Evolutionary conservation across 2,888 invertebrate genomes (phyloP), one percentile per base, ranked within the genome.

Genomic region (Eristalis pertinax): DNA sequence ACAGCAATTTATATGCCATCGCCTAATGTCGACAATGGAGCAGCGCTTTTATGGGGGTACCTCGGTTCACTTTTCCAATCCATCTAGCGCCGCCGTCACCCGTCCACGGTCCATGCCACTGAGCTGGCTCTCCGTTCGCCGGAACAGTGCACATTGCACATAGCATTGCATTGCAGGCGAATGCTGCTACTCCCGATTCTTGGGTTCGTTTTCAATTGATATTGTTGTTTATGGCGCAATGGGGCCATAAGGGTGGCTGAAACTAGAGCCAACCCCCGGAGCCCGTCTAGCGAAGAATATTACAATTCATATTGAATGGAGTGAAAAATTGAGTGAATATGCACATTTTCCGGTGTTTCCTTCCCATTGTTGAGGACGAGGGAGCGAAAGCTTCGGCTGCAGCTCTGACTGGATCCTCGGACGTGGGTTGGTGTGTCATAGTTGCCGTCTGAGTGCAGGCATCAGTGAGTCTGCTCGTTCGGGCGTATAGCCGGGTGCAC

Each of bases 291-390:
- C 35, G 50, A 73, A 63, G 74, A 88, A 88, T 84, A 84, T 88
- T 88, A 81, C 88, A 80, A 88, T 88, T 88, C 88, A 84, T 77
- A 88, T 88, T 70, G 88, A 84, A 84, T 80, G 88, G 88, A 84
- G 84, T 88, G 88, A 88, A 88, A 88, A 84, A 88, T 88, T 84
- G 79, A 88, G 84, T 88, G 84, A 88, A 77, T 88, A 84, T 88
- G 88, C 80, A 88, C 84, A 84, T 84, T 84, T 88, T 88, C 88
- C 88, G 84, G 84, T 73, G 26, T 29, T 84, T 80, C 80, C 84
- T 84, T 84, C 87, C 80, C 63, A 2, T 73, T 84, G 60, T 15
- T 11, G 60, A 11, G 24, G 11, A 26, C 22, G 56, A 56, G 56
- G 19, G 35, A 38, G 11, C 35, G 10, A 38, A 38, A 38, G 35